Evolutionary conservation across 2,888 invertebrate species (phyloP), one percentile per base, ranked within the genome.

Genomic region (Escarpia spicata): DNA sequence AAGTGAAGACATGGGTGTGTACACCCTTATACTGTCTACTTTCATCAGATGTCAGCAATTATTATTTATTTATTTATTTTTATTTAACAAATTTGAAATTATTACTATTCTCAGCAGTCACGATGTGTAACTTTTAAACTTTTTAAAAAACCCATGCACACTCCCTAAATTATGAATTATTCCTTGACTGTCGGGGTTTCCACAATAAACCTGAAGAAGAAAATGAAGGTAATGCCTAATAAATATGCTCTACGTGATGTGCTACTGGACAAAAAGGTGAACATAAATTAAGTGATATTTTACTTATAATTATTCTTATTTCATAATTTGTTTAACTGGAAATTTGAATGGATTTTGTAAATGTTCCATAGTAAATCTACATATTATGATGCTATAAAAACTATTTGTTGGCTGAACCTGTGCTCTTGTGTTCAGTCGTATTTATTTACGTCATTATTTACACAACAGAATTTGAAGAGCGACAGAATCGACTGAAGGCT

Each of bases 401-500:
- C 6, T 26, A 26, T 19, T n/a, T 75, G 26, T 15, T 19, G 75
- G 75, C 75, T 75, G 19, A 75, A 75, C 19, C 75, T n/a, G 6
- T 75, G 19, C 26, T 26, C 26, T 26, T 75, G 75, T 75, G 75
- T 4, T 75, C 19, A 75, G 75, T 8, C 6, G 26, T 26, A 26
- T 75, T 26, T 75, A 52, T 2, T 9, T 52, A 6, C 15, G 37
- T 75, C 26, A 26, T 75, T 75, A n/a, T 52, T 45, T 45, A 45
- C 91, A 91, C 91, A 91, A 91, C 96, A 99, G 99, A 99, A 96
- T 99, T 99, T 97, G 99, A 99, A 97, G 99, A 99, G 95, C 99
- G 99, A 96, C 99, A 99, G 96, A 99, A 99, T 96, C 98, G 98
- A 94, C 97, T 99, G 95, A 98, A 99, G 92, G 99, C 99, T 0